phyloP scores from a whole-genome alignment of 2,113 vertebrate species.

The Varanus salvator region DNA sequence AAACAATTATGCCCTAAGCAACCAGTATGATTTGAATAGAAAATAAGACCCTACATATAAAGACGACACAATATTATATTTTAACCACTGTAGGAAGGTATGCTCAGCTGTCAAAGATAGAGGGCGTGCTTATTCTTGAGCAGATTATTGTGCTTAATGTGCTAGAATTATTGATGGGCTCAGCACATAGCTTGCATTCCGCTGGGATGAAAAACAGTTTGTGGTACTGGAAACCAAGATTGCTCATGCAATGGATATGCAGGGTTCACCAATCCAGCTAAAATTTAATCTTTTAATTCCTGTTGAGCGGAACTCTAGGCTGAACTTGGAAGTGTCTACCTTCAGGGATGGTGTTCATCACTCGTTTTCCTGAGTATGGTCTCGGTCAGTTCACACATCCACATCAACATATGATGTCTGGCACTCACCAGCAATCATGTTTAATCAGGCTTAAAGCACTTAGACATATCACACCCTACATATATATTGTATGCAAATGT shows the following conservation, averaged over 20 bases:
- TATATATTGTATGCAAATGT: neutral
- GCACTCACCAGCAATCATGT: neutral
- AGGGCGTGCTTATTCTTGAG: slow-evolving; percentile 26
- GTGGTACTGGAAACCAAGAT: slow-evolving; percentile 22
- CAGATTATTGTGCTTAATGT: slow-evolving; percentile 17
- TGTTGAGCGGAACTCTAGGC: neutral
- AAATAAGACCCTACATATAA: slow-evolving; percentile 48
- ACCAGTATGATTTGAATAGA: slow-evolving; percentile 60
- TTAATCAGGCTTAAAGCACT: too few species aligned
- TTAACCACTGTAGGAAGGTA: slow-evolving; percentile 42
- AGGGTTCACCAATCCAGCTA: neutral
- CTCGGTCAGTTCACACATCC: neutral
- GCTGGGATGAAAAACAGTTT: slow-evolving; percentile 47
- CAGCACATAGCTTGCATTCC: slow-evolving; percentile 31
- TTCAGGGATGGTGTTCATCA: neutral
- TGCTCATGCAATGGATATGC: neutral
- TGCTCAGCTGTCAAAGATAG: slow-evolving; percentile 35
- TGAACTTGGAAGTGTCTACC: neutral
- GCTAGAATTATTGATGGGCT: slow-evolving; percentile 36
- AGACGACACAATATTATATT: slow-evolving; percentile 1
- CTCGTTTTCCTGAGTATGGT: neutral
- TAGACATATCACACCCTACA: neutral
- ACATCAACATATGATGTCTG: neutral
- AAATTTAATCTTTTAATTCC: neutral
- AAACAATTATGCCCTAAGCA: slow-evolving; percentile 63